Evolutionary conservation across 2,888 invertebrate species (phyloP).

Genomic region (Drosophila vallismaia): DNA sequence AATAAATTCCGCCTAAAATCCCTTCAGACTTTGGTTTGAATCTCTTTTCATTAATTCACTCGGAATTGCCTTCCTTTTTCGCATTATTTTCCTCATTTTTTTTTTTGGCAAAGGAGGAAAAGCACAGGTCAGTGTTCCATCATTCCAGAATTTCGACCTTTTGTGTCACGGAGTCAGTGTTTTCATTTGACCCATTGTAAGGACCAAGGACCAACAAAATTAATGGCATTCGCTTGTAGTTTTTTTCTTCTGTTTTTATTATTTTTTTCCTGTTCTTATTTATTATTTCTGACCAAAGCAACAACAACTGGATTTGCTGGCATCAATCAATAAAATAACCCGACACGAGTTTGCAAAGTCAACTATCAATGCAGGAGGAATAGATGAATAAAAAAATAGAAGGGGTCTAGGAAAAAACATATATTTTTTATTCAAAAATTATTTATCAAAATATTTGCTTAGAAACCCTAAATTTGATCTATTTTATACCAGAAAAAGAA

Average conservation of each 20-base stretch:
- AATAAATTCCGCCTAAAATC: background rate
- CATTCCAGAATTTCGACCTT: slow-evolving; percentile 1
- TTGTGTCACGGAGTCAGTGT: slow-evolving; percentile 19
- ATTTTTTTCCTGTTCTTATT: slow-evolving; percentile 8
- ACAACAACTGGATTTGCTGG: slow-evolving; percentile 27
- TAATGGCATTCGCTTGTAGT: slow-evolving; percentile 33
- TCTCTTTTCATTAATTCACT: slow-evolving; percentile 18
- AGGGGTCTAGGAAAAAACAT: too few relatives aligned
- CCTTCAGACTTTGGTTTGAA: background rate
- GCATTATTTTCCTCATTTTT: background rate
- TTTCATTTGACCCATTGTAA: slow-evolving; percentile 30
- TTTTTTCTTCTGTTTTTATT: background rate
- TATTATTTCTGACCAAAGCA: slow-evolving; percentile 4
- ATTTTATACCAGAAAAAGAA: too few relatives aligned
- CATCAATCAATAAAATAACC: slow-evolving; percentile 56
- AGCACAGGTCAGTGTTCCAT: slow-evolving; percentile 18
- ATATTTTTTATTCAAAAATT: too few relatives aligned
- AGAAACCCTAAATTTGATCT: too few relatives aligned
- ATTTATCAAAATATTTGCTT: too few relatives aligned
- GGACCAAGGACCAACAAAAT: slow-evolving; percentile 18
- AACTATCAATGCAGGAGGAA: too few relatives aligned
- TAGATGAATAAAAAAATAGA: too few relatives aligned
- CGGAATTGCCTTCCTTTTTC: background rate
- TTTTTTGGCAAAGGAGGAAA: background rate
- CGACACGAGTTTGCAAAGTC: slow-evolving; percentile 18